A percentile compares a stretch with the other conserved stretches of the same genome.
Conservation (phyloP, 1,140 invertebrate species). For the Drosophila pseudoananassae region DNA sequence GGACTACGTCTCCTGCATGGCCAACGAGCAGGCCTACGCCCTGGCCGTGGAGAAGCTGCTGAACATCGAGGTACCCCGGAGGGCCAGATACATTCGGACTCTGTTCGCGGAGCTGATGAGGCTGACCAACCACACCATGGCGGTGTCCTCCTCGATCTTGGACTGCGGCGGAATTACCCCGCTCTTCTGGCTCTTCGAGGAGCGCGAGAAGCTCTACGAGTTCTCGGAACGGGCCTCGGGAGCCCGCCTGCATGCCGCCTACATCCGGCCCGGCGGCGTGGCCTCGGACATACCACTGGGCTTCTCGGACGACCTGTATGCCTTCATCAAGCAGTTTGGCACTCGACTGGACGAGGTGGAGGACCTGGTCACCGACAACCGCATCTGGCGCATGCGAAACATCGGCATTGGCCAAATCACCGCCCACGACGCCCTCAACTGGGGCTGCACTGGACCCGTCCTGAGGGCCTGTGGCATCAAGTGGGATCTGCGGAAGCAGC, state of each 20-base stretch:
- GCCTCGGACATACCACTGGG: conserved; percentile 92
- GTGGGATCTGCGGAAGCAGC: conserved; percentile 93
- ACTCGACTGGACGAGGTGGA: conserved; percentile 94
- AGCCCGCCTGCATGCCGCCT: conserved; percentile 93
- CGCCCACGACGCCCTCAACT: conserved; percentile 92
- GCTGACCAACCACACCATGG: conserved; percentile 93
- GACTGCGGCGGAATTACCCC: conserved; percentile 94
- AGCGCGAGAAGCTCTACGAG: conserved; percentile 94
- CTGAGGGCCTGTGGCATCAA: conserved; percentile 93
- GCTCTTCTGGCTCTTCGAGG: conserved; percentile 95
- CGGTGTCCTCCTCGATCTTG: conserved; percentile 89
- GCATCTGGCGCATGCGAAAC: conserved; percentile 92
- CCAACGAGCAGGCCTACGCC: conserved; percentile 90
- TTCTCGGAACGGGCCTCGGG: conserved; percentile 94
- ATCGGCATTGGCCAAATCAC: conserved; percentile 91
- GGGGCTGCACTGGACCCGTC: conserved; percentile 93
- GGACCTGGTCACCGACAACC: conserved; percentile 91
- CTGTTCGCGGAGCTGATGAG: conserved; percentile 92
- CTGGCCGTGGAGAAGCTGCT: conserved; percentile 92
- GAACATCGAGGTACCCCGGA: conserved; percentile 89
- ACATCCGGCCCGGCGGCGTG: conserved; percentile 93
- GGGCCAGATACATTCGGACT: conserved; percentile 91
- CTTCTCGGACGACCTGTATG: conserved; percentile 92
- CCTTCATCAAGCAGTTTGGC: conserved; percentile 89
- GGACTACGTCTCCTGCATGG: conserved; percentile 94